Evolutionary conservation across 1,140 invertebrate genomes (phyloP).

Genomic region (Drosophila pandora): DNA sequence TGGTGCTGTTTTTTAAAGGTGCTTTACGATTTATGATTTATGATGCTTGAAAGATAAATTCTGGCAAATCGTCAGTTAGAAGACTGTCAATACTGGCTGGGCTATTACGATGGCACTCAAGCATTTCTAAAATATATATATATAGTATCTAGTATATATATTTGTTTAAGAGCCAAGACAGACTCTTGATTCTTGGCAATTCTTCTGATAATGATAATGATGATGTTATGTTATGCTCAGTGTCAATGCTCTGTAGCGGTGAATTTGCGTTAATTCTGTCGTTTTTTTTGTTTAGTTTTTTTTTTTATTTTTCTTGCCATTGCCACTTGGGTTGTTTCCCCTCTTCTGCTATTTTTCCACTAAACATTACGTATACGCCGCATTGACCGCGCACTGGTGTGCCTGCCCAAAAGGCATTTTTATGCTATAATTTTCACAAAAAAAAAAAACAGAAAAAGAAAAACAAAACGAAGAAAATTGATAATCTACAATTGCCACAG

Average conservation of each 20-base stretch:
- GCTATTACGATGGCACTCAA: conserved; percentile 18
- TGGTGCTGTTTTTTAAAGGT: conserved; percentile 27
- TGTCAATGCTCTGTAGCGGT: conserved; percentile 79
- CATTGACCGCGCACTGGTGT: background rate
- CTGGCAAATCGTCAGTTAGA: conserved; percentile 67
- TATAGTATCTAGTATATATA: conserved; percentile 10
- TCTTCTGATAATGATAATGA: conserved; percentile 47
- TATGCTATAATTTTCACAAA: conserved; percentile 35
- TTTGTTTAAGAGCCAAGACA: background rate
- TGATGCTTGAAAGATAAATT: conserved; percentile 82
- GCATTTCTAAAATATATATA: conserved; percentile 11
- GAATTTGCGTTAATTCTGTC: conserved; percentile 47
- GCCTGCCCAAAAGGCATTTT: conserved; percentile 46
- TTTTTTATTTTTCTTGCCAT: background rate
- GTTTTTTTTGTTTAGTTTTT: background rate
- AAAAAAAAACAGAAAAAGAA: background rate
- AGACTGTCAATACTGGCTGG: conserved; percentile 72
- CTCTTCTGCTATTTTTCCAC: background rate
- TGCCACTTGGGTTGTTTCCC: background rate
- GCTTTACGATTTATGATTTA: conserved; percentile 76
- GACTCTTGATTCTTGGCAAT: background rate
- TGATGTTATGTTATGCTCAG: conserved; percentile 34
- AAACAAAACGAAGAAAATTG: conserved; percentile 25
- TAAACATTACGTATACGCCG: conserved; percentile 70
- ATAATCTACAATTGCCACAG: conserved; percentile 29